A percentile compares a stretch with the other conserved stretches of the same genome.
phyloP scores from a whole-genome alignment of 2,113 vertebrate genomes.

The Neoarius graeffei region DNA sequence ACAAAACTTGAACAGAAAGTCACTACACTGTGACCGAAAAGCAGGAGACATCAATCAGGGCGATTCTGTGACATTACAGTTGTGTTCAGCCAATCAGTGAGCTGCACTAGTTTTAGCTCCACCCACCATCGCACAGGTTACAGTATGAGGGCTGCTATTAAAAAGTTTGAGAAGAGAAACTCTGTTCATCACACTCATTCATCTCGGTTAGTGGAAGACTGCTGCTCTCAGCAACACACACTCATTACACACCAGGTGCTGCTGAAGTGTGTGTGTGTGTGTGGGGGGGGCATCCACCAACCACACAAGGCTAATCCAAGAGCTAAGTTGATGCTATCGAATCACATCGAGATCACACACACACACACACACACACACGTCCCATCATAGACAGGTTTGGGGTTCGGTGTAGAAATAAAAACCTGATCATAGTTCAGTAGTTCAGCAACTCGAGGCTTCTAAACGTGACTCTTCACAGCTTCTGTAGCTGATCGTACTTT shows the following conservation, averaged over 20 bases:
- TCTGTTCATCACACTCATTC: background rate
- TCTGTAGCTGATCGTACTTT: no score
- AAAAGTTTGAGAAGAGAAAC: background rate
- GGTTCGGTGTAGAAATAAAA: no score
- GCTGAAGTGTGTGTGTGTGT: constrained; percentile 3
- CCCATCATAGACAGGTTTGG: no score
- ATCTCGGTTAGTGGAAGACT: background rate
- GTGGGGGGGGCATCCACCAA: background rate
- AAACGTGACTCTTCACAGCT: no score
- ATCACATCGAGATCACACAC: no score
- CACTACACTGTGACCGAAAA: background rate
- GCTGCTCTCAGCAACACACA: background rate
- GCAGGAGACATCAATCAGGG: background rate
- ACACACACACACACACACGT: no score
- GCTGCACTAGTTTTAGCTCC: background rate
- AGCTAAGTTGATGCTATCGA: no score
- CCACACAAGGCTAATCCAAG: no score
- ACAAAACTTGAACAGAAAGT: background rate
- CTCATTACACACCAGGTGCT: background rate
- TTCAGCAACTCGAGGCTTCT: no score
- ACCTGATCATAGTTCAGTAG: no score
- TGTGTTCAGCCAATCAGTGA: background rate
- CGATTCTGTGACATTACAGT: background rate
- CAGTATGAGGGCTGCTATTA: background rate
- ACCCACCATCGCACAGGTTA: background rate